Evolutionary conservation across 2,797 vertebrate genomes (phyloP).

Genomic region (Botia almorhae): DNA sequence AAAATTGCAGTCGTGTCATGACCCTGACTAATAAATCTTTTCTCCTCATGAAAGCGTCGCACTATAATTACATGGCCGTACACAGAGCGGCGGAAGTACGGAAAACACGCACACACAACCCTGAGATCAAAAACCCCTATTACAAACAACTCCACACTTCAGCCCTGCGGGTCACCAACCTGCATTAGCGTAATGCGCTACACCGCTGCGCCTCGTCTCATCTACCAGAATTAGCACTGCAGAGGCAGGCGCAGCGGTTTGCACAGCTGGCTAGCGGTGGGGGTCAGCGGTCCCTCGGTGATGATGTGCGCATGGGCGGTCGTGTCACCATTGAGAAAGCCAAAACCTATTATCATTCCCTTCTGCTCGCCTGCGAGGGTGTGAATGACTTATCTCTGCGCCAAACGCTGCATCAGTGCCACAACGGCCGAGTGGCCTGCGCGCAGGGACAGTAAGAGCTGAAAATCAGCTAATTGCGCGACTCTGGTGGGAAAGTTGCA

Average conservation of each 20-base stretch:
- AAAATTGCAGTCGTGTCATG: constrained; percentile 71
- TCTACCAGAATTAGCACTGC: constrained; percentile 56
- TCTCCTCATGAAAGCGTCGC: constrained; percentile 64
- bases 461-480: constrained; percentile 18
- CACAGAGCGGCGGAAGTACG: constrained; percentile 32
- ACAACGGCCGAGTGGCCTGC: neutral
- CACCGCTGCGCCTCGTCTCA: constrained; percentile 51
- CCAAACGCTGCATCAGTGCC: constrained; percentile 12
- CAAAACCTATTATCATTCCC: constrained; percentile 56
- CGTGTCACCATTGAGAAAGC: constrained; percentile 24
- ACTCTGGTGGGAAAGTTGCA: constrained; percentile 10
- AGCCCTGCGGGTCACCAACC: constrained; percentile 56
- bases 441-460: neutral
- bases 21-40: constrained; percentile 80
- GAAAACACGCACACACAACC: constrained; percentile 35
- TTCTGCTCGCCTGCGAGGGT: constrained; percentile 27
- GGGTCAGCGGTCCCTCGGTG: constrained; percentile 43
- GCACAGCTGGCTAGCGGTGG: constrained; percentile 6
- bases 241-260: constrained; percentile 1
- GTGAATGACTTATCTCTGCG: constrained; percentile 47
- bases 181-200: constrained; percentile 63
- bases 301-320: constrained; percentile 13
- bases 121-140: constrained; percentile 46
- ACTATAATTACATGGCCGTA: constrained; percentile 68
- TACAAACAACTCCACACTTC: constrained; percentile 54